Percentiles rank a stretch among this genome's conserved stretches.
Conservation (phyloP, 1,140 invertebrate species). For the Megalopta genalis region DNA sequence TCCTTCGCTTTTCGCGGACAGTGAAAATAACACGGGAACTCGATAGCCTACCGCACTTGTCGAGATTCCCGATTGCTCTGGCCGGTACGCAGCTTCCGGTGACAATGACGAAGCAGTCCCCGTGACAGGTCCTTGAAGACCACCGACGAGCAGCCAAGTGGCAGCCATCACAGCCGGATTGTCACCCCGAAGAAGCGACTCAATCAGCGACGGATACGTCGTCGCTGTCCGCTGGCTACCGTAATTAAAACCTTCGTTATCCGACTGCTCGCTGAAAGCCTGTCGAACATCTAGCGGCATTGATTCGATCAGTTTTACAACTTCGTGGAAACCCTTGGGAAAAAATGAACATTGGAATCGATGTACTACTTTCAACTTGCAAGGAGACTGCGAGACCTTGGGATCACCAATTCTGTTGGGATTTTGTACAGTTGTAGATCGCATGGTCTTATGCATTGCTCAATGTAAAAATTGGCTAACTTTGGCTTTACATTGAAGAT, state of each 20-base stretch:
- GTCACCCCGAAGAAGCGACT: slow-evolving; percentile 49
- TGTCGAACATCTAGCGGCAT: too few species aligned
- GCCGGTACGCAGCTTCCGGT: slow-evolving; percentile 56
- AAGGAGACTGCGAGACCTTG: too few species aligned
- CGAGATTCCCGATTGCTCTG: slow-evolving; percentile 17
- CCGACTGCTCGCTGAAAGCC: too few species aligned
- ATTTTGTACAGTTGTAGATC: too few species aligned
- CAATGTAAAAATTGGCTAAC: too few species aligned
- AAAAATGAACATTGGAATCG: too few species aligned
- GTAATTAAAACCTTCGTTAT: slow-evolving; percentile 1
- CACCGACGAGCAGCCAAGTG: slow-evolving; percentile 51
- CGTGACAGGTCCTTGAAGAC: slow-evolving; percentile 49
- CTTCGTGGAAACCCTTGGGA: too few species aligned
- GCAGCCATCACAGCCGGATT: slow-evolving; percentile 47
- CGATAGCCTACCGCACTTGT: neutral
- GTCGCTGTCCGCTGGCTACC: neutral
- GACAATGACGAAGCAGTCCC: slow-evolving; percentile 53
- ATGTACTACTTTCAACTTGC: too few species aligned
- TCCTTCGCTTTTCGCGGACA: slow-evolving; percentile 10
- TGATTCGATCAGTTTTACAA: too few species aligned
- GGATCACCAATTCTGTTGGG: too few species aligned
- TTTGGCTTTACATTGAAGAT: too few species aligned
- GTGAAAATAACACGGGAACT: slow-evolving; percentile 23
- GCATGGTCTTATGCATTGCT: too few species aligned
- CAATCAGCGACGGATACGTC: slow-evolving; percentile 21